phyloP scores from a whole-genome alignment of 2,888 invertebrate genomes.

The Arctia plantaginis region DNA sequence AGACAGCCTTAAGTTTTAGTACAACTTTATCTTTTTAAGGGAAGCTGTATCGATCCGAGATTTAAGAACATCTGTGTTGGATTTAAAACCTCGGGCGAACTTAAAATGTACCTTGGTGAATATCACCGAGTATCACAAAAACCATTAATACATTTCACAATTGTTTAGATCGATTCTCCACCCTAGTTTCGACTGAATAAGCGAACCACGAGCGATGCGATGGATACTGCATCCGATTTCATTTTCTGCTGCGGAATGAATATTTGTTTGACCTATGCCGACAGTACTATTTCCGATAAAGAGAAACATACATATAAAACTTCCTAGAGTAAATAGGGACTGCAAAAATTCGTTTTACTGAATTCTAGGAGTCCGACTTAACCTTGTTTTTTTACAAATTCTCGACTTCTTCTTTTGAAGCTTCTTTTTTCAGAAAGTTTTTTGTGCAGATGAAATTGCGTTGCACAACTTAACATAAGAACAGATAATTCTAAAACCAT shows the following conservation, averaged over 20 bases:
- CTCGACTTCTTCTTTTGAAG: neutral
- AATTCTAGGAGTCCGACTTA: neutral
- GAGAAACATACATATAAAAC: neutral
- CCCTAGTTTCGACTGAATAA: slow-evolving; percentile 14
- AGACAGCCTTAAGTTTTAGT: neutral
- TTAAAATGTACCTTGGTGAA: neutral
- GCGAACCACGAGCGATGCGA: neutral
- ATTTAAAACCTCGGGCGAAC: too few relatives aligned
- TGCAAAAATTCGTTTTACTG: too few relatives aligned
- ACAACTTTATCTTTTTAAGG: neutral
- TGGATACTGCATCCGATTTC: slow-evolving; percentile 13
- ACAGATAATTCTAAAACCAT: neutral
- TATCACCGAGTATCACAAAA: neutral
- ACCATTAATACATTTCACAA: neutral
- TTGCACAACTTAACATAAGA: neutral
- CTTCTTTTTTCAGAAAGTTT: neutral
- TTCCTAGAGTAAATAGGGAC: too few relatives aligned
- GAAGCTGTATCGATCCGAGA: too few relatives aligned
- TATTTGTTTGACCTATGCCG: slow-evolving; percentile 14
- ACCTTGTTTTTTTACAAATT: neutral
- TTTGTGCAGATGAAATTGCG: neutral
- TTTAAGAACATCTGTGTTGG: too few relatives aligned
- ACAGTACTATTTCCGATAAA: neutral
- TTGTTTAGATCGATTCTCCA: slow-evolving; percentile 3
- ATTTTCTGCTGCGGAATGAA: slow-evolving; percentile 12